These are phyloP conservation scores for Chirona hameri DNA, from an alignment of 2,888 invertebrate species.

Conservation along the genomic window DNA sequence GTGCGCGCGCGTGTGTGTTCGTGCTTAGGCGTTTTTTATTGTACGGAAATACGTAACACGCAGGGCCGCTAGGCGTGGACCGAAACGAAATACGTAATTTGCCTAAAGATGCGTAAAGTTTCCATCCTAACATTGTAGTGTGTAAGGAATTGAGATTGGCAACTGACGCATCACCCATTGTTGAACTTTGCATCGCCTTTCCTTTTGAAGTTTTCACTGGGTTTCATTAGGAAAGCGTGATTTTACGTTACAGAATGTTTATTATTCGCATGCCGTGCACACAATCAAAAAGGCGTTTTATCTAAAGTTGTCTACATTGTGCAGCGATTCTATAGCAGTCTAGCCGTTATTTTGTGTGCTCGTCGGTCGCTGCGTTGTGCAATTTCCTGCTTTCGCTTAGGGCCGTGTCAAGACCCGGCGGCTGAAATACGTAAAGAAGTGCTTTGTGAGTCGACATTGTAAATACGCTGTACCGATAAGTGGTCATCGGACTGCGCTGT, in stretches of 20 bases:
- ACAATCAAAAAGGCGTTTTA: constrained; percentile 24
- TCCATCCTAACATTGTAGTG: constrained; percentile 29
- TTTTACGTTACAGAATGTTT: background rate
- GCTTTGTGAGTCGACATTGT: constrained; percentile 5
- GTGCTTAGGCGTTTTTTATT: constrained; percentile 23
- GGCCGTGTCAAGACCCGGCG: background rate
- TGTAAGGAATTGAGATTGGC: constrained; percentile 13
- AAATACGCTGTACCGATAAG: constrained; percentile 24
- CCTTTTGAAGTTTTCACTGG: background rate
- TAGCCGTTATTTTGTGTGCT: constrained; percentile 6
- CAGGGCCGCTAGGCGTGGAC: background rate
- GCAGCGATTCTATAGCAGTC: background rate
- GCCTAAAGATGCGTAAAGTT: constrained; percentile 24
- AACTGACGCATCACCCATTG: constrained; percentile 8
- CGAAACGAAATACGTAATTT: constrained; percentile 28
- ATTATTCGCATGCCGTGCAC: constrained; percentile 1
- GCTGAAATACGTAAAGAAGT: constrained; percentile 4
- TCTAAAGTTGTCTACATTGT: background rate
- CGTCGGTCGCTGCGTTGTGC: constrained; percentile 25
- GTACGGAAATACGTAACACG: constrained; percentile 23
- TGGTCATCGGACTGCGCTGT: background rate
- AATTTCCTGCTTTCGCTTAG: constrained; percentile 25
- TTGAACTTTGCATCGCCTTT: background rate
- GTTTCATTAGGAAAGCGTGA: background rate
- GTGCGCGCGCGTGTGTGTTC: constrained; percentile 3